A percentile compares a stretch with the other conserved stretches of the same genome.
Evolutionary conservation across 2,888 invertebrate species (phyloP).

Genomic region (Branchipolynoe longqiensis): DNA sequence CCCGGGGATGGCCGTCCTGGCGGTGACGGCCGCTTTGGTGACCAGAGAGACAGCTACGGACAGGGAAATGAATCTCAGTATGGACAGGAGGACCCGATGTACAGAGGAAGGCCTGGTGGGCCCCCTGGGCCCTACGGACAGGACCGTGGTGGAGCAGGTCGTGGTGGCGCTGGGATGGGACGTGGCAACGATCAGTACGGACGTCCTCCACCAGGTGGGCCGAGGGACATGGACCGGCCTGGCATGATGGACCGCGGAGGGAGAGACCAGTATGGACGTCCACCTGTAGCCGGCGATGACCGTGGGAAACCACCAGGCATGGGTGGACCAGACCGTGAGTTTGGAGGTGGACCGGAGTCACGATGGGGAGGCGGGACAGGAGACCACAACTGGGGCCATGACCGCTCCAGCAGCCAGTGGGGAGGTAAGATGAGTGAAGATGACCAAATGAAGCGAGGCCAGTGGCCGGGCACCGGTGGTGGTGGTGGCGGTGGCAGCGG

Average conservation of each 20-base stretch:
- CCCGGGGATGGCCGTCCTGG: not conserved
- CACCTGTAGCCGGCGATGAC: not conserved
- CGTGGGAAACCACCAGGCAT: not conserved
- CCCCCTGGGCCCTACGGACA: conserved; percentile 26
- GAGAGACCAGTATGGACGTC: not conserved
- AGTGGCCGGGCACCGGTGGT: not conserved
- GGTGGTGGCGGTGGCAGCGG: not conserved
- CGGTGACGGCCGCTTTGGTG: conserved; percentile 5
- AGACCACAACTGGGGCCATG: not conserved
- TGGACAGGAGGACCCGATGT: not conserved
- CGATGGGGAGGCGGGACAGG: not conserved
- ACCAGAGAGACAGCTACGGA: conserved; percentile 8
- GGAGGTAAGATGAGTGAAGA: not conserved
- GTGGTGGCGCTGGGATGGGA: not conserved
- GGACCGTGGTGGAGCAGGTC: not conserved
- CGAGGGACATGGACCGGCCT: not conserved
- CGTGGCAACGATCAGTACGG: not conserved
- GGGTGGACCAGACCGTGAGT: not conserved
- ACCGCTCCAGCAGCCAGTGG: not conserved
- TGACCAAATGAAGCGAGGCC: not conserved
- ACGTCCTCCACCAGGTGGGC: not conserved
- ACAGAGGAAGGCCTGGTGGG: not conserved
- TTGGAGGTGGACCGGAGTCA: not conserved
- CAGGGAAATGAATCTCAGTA: not conserved
- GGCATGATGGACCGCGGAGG: conserved; percentile 19